Evolutionary conservation across 2,888 invertebrate species (phyloP).

Genomic region (Ochlodes sylvanus): DNA sequence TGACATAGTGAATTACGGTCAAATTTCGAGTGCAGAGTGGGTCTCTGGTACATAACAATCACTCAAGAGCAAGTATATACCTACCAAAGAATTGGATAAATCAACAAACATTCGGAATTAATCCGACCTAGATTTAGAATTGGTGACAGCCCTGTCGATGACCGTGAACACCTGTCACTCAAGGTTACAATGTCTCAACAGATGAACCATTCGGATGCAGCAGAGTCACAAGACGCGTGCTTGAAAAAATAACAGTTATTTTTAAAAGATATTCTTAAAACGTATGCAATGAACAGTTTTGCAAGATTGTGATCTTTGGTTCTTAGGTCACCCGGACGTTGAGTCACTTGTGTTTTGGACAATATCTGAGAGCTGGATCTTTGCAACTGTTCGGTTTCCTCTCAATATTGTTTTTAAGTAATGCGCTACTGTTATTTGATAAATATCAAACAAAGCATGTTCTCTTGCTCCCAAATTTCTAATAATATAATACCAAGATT

Average conservation of each 20-base stretch:
- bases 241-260: conserved; percentile 36
- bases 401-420: not conserved
- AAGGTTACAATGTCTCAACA: conserved; percentile 8
- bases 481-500: no score
- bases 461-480: no score
- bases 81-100: no score
- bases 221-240: not conserved
- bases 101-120: no score
- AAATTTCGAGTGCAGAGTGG: no score
- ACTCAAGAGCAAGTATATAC: no score
- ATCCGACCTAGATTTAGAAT: no score
- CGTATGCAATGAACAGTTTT: conserved; percentile 31
- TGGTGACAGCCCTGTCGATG: not conserved
- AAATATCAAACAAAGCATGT: no score
- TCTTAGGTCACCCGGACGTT: not conserved
- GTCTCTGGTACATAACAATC: no score
- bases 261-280: conserved; percentile 38
- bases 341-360: conserved; percentile 12
- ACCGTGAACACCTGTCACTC: not conserved
- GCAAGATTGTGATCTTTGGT: conserved; percentile 25
- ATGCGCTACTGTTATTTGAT: no score
- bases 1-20: no score
- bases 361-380: not conserved
- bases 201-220: not conserved
- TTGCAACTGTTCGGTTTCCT: not conserved